A percentile compares a stretch with the other conserved stretches of the same genome.
These are phyloP conservation scores for Periophthalmus magnuspinnatus DNA, from an alignment of 2,797 vertebrate genomes.

Conservation along the genomic window DNA sequence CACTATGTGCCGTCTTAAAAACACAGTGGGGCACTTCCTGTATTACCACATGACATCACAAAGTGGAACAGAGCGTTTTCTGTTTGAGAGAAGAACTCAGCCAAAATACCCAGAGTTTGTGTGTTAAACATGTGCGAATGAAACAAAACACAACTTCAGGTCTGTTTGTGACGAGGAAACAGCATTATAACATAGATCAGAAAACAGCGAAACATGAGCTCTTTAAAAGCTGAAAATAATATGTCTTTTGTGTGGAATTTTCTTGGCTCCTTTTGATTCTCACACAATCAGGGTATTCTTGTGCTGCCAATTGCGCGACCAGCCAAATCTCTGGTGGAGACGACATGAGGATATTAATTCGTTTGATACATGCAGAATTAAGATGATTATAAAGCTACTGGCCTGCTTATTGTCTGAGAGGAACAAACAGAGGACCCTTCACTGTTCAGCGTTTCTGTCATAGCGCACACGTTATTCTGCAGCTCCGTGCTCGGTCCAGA, in stretches of 20 bases:
- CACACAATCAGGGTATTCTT: constrained; percentile 20
- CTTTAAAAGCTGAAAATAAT: constrained; percentile 50
- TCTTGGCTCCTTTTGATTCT: constrained; percentile 29
- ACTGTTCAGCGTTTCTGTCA: background rate
- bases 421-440: constrained; percentile 12
- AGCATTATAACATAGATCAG: too few relatives aligned
- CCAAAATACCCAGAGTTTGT: too few relatives aligned
- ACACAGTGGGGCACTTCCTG: too few relatives aligned
- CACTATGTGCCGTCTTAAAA: too few relatives aligned
- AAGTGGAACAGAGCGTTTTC: too few relatives aligned
- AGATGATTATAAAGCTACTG: constrained; percentile 42
- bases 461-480: background rate
- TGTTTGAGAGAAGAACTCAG: too few relatives aligned
- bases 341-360: constrained; percentile 35
- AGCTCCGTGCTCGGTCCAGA: background rate
- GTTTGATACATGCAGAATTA: constrained; percentile 39
- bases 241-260: constrained; percentile 28
- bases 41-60: too few relatives aligned
- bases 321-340: constrained; percentile 35
- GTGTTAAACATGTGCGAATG: too few relatives aligned
- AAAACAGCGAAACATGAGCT: too few relatives aligned
- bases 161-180: too few relatives aligned
- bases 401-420: constrained; percentile 25
- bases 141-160: too few relatives aligned
- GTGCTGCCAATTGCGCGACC: constrained; percentile 44